phyloP scores from a whole-genome alignment of 2,888 invertebrate species.

The Nomada fucata region DNA sequence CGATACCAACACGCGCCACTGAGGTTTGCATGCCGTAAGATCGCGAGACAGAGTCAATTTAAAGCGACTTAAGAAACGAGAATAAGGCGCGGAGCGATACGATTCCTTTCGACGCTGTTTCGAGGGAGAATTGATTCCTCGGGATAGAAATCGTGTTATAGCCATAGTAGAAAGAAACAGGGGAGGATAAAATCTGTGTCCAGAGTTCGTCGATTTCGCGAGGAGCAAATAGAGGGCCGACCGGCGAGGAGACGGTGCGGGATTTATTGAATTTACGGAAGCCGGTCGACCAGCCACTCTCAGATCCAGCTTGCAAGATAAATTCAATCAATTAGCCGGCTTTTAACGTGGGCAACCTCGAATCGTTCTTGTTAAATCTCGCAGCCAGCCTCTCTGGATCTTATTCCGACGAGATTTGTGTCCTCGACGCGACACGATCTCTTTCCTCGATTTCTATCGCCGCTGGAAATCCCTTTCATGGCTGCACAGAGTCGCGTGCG shows the following conservation, averaged over 20 bases:
- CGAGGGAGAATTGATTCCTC: conserved; percentile 4
- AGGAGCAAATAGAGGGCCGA: background rate
- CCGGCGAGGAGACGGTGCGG: background rate
- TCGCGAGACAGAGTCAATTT: conserved; percentile 12
- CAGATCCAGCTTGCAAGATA: conserved; percentile 50
- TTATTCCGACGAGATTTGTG: conserved; percentile 41
- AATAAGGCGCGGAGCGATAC: background rate
- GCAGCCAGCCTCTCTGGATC: conserved; percentile 26
- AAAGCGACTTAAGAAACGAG: background rate
- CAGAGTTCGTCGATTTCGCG: conserved; percentile 31
- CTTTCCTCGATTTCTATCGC: background rate
- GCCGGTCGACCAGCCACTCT: conserved; percentile 37
- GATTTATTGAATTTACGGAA: conserved; percentile 61
- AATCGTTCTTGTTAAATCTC: conserved; percentile 59
- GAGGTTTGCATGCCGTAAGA: conserved; percentile 21
- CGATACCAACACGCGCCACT: conserved; percentile 7
- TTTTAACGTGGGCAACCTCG: conserved; percentile 60
- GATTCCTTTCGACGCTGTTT: background rate
- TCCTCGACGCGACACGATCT: conserved; percentile 9
- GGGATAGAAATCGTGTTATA: conserved; percentile 24
- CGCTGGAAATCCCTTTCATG: conserved; percentile 2
- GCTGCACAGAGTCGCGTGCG: too few species aligned
- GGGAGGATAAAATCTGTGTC: background rate
- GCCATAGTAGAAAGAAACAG: background rate
- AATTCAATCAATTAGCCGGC: conserved; percentile 62